Conservation (phyloP, 2,113 vertebrate genomes). For the Hemicordylus capensis region DNA sequence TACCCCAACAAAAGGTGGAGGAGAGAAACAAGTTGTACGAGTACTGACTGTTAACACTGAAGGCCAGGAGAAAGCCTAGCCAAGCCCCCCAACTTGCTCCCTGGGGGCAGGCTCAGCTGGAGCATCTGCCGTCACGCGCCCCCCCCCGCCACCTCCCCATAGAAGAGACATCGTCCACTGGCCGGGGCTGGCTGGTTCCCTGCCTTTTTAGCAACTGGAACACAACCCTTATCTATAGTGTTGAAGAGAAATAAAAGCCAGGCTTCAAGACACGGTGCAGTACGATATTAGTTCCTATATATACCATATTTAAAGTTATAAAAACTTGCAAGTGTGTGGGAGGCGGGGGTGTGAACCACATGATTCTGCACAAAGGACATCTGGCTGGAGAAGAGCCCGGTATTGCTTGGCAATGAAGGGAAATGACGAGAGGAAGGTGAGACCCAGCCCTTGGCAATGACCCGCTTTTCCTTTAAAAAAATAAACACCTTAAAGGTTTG, state of each 20-base stretch:
- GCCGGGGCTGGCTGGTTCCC: constrained; percentile 28
- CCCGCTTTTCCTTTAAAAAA: constrained; percentile 78
- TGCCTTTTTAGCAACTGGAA: constrained; percentile 69
- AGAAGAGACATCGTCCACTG: background rate
- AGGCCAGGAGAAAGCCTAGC: constrained; percentile 38
- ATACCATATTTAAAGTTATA: constrained; percentile 80
- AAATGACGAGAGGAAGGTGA: constrained; percentile 64
- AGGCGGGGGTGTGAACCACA: constrained; percentile 63
- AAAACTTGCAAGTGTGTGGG: constrained; percentile 64
- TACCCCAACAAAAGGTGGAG: constrained; percentile 64
- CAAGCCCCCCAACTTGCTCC: constrained; percentile 16
- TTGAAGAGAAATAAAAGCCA: constrained; percentile 79
- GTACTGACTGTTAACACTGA: constrained; percentile 72
- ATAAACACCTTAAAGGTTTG: constrained; percentile 62
- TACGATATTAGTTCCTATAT: constrained; percentile 80
- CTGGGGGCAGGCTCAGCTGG: background rate
- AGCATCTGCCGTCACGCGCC: background rate
- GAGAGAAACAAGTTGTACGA: constrained; percentile 68
- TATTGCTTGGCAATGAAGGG: constrained; percentile 81
- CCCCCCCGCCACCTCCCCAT: background rate
- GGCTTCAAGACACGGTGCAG: constrained; percentile 78
- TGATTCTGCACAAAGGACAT: constrained; percentile 75
- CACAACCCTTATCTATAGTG: constrained; percentile 81
- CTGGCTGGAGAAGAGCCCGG: constrained; percentile 70
- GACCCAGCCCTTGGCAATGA: constrained; percentile 82